Percentiles rank a stretch among this genome's conserved stretches.
Evolutionary conservation across 2,888 invertebrate genomes (phyloP).

Genomic region (Gonocerus acuteangulatus): DNA sequence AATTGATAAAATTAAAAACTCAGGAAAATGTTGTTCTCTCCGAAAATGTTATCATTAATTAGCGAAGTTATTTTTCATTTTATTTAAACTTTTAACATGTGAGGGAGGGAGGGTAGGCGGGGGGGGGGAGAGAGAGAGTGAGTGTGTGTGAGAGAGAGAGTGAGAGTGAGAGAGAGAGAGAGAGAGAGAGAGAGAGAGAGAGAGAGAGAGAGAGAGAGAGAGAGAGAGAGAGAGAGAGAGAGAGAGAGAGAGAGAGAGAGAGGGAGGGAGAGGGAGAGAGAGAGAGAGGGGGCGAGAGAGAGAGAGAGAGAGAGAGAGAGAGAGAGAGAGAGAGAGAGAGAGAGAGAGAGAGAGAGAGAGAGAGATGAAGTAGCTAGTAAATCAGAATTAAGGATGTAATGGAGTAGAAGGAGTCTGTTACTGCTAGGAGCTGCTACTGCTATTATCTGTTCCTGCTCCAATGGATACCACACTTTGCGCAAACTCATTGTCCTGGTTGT

Average conservation of each 20-base stretch:
- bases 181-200: slow-evolving; percentile 11
- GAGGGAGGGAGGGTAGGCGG: too few relatives aligned
- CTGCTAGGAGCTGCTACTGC: too few relatives aligned
- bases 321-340: slow-evolving; percentile 9
- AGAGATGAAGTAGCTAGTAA: not conserved
- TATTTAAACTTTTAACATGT: too few relatives aligned
- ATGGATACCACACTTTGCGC: too few relatives aligned
- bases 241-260: slow-evolving; percentile 5
- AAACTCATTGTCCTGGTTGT: too few relatives aligned
- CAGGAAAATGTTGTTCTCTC: too few relatives aligned
- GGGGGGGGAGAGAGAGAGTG: slow-evolving; percentile 13
- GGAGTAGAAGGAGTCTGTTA: too few relatives aligned
- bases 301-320: slow-evolving; percentile 12
- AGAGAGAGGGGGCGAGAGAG: slow-evolving; percentile 18
- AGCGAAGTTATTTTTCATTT: too few relatives aligned
- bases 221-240: slow-evolving; percentile 9
- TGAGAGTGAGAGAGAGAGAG: slow-evolving; percentile 21
- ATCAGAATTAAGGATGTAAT: too few relatives aligned
- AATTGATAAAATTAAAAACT: too few relatives aligned
- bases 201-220: slow-evolving; percentile 8
- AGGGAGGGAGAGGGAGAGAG: slow-evolving; percentile 9
- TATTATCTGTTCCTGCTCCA: too few relatives aligned
- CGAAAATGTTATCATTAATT: too few relatives aligned
- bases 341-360: slow-evolving; percentile 10
- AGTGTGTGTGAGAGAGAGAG: slow-evolving; percentile 6